Evolutionary conservation across 2,113 vertebrate genomes (phyloP).

Genomic region (Cranoglanis bouderius): DNA sequence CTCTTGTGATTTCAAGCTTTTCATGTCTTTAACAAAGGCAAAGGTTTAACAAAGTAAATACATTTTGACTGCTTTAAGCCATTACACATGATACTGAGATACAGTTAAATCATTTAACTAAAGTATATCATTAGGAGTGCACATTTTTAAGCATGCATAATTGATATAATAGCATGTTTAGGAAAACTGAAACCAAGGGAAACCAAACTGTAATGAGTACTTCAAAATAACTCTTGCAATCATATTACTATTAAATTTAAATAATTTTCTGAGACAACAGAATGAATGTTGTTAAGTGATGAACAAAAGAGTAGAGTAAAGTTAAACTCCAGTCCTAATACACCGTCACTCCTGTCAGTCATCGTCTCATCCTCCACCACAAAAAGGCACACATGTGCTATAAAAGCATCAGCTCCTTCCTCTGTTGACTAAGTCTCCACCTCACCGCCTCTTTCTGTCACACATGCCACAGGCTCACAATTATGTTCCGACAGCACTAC

Average conservation of each 20-base stretch:
- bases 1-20: not conserved
- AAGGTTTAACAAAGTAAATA: not conserved
- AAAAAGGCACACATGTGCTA: conserved; percentile 34
- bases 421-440: conserved; percentile 46
- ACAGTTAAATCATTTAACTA: not conserved
- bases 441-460: conserved; percentile 59
- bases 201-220: not conserved
- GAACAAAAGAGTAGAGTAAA: not conserved
- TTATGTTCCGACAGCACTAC: conserved; percentile 56
- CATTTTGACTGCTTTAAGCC: not conserved
- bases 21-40: not conserved
- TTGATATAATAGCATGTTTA: not conserved
- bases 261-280: not conserved
- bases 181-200: not conserved
- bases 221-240: not conserved
- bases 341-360: conserved; percentile 64
- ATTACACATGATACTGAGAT: not conserved
- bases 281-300: not conserved
- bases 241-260: not conserved
- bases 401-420: conserved; percentile 30
- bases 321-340: not conserved
- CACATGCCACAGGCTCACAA: conserved; percentile 40
- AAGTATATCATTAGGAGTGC: not conserved
- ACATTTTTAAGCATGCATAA: not conserved
- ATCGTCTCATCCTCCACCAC: conserved; percentile 56